A percentile compares a stretch with the other conserved stretches of the same genome.
These are phyloP conservation scores for Willowsia nigromaculata DNA, from an alignment of 2,888 invertebrate genomes.

Conservation along the genomic window DNA sequence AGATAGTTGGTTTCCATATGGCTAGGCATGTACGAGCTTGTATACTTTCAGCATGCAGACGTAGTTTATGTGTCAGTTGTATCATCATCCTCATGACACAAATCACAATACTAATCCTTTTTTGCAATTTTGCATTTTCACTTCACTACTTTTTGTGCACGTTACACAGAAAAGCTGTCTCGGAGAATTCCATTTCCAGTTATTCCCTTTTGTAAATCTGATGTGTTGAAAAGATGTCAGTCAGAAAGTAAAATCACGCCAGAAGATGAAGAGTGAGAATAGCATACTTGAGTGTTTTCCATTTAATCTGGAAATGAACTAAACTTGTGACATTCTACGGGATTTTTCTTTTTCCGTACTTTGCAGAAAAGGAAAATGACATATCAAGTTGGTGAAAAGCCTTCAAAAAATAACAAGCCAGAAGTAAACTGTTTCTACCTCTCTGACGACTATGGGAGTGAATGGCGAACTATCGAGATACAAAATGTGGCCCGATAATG, in stretches of 20 bases:
- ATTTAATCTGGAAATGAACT: conserved; percentile 4
- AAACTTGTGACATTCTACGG: not conserved
- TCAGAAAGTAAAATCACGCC: not conserved
- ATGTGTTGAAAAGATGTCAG: not conserved
- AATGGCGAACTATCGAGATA: not conserved
- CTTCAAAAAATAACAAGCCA: not conserved
- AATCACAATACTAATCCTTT: conserved; percentile 13
- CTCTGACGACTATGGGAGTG: not conserved
- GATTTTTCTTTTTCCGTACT: not conserved
- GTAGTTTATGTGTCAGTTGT: conserved; percentile 1
- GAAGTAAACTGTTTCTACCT: not conserved
- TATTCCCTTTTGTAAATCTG: not conserved
- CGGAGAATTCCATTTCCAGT: conserved; percentile 12
- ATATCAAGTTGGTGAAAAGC: not conserved
- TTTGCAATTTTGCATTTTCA: conserved; percentile 10
- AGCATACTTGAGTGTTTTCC: conserved; percentile 22
- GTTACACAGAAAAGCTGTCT: conserved; percentile 7
- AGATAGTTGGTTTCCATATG: not conserved
- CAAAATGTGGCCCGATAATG: not conserved
- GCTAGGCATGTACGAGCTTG: not conserved
- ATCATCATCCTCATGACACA: not conserved
- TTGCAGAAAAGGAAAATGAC: not conserved
- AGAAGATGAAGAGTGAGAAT: conserved; percentile 6
- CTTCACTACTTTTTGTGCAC: not conserved
- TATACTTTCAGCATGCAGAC: too few relatives aligned